phyloP scores from a whole-genome alignment of 2,797 vertebrate genomes.

The Lagodon rhomboides region DNA sequence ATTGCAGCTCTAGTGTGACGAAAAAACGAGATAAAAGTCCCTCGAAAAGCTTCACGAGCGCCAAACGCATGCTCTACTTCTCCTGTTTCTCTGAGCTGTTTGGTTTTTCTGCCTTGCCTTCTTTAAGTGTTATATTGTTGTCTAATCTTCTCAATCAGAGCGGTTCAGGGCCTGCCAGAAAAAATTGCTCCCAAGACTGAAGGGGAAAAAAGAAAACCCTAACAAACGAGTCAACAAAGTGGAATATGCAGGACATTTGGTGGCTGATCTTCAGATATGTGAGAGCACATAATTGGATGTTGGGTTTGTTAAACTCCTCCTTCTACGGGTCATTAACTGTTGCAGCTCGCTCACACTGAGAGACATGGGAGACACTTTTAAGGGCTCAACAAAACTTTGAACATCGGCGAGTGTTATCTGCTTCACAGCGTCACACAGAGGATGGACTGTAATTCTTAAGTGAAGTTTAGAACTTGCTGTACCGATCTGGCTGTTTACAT shows the following conservation, averaged over 20 bases:
- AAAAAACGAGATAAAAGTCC: neutral
- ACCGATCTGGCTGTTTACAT: constrained; percentile 61
- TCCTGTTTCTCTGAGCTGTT: constrained; percentile 14
- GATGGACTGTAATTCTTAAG: neutral
- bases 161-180: constrained; percentile 27
- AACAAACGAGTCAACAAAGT: constrained; percentile 53
- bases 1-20: neutral
- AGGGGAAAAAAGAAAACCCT: constrained; percentile 1
- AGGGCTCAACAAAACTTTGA: neutral
- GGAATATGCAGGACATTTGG: constrained; percentile 27
- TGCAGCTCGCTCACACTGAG: constrained; percentile 15
- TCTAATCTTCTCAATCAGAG: constrained; percentile 55
- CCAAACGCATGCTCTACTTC: neutral
- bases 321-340: constrained; percentile 37
- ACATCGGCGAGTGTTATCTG: neutral
- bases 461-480: constrained; percentile 33
- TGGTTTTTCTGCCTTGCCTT: constrained; percentile 18
- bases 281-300: constrained; percentile 41
- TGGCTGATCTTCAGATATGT: constrained; percentile 52
- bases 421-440: neutral
- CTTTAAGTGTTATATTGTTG: constrained; percentile 35
- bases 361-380: neutral
- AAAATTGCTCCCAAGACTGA: constrained; percentile 29
- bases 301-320: constrained; percentile 36
- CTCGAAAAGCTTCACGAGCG: neutral